Percentiles rank a stretch among this genome's conserved stretches.
Conservation (phyloP, 2,113 vertebrate genomes). For the Hydrolagus affinis region DNA sequence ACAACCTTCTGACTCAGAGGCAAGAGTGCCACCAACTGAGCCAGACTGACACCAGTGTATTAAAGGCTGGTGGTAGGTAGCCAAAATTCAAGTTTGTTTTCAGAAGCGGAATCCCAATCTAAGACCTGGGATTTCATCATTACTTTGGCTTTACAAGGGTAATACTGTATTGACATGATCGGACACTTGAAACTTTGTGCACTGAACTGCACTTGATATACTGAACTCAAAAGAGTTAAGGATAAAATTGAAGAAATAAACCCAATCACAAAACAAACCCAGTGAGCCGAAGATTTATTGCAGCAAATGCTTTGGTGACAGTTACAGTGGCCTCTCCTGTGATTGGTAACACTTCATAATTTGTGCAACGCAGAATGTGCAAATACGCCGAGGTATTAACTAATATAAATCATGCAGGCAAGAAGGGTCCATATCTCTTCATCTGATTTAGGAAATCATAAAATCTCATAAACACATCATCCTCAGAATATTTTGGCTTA, state of each 20-base stretch:
- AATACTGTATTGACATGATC: too few species aligned
- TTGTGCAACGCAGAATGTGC: constrained; percentile 5
- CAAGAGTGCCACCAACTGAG: too few species aligned
- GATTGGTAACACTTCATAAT: background rate
- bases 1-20: too few species aligned
- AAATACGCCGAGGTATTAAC: background rate
- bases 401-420: background rate
- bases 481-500: background rate
- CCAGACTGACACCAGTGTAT: too few species aligned
- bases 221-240: background rate
- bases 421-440: background rate
- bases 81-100: too few species aligned
- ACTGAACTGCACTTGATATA: background rate
- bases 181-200: background rate
- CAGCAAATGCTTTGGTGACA: background rate
- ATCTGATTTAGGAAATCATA: background rate
- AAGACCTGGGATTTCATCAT: too few species aligned
- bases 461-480: background rate
- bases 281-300: background rate
- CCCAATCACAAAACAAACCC: background rate
- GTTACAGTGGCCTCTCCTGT: background rate
- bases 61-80: too few species aligned
- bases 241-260: background rate
- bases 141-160: too few species aligned
- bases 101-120: too few species aligned